Conservation (phyloP, 2,797 vertebrate species). For the Micromesistius poutassou region DNA sequence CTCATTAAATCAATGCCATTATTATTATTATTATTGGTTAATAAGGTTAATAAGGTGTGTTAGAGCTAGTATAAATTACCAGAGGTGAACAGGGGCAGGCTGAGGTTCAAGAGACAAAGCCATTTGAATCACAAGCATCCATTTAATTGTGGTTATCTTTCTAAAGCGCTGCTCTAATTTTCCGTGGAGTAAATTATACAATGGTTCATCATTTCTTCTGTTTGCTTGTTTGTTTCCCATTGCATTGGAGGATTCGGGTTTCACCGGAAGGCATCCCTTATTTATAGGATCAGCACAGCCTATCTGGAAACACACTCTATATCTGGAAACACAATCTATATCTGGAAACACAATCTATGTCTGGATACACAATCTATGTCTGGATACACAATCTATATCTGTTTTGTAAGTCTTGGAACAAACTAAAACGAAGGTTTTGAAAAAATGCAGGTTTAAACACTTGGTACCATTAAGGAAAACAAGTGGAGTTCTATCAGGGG, state of each 20-base stretch:
- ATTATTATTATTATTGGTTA: too few species aligned
- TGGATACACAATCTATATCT: not conserved
- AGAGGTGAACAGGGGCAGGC: not conserved
- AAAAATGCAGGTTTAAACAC: too few species aligned
- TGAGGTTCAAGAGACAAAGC: not conserved
- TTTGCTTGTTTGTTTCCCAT: not conserved
- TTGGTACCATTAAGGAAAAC: too few species aligned
- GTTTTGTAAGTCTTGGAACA: too few species aligned
- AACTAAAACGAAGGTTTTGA: too few species aligned
- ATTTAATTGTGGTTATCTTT: not conserved
- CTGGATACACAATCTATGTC: not conserved
- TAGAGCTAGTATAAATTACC: not conserved
- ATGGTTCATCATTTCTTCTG: not conserved
- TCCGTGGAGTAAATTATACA: not conserved
- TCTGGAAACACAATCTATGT: not conserved
- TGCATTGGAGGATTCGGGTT: not conserved
- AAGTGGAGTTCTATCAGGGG: too few species aligned
- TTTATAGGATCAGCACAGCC: constrained; percentile 32
- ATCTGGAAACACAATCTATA: not conserved
- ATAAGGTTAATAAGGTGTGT: not conserved
- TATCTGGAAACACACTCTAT: not conserved
- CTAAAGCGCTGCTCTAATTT: not conserved
- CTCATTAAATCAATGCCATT: not conserved
- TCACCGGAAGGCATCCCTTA: constrained; percentile 26
- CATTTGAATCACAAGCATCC: not conserved